Conservation (phyloP, 2,797 vertebrate genomes). For the Chloroceryle amazona region DNA sequence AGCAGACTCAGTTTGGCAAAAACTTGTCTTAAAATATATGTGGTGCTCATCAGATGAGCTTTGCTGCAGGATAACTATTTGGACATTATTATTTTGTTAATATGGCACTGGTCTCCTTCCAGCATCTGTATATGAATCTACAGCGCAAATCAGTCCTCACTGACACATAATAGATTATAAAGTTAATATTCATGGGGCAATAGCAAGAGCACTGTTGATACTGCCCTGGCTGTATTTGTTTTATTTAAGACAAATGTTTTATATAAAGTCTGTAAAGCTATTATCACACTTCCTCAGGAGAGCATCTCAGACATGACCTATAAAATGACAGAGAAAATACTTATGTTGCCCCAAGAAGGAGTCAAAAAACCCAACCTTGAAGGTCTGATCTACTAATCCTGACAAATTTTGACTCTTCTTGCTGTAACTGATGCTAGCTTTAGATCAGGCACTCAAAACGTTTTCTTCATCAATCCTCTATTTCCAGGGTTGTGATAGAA, state of each 20-base stretch:
- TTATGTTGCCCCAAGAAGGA: neutral
- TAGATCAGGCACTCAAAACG: neutral
- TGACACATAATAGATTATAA: neutral
- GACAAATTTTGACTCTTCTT: neutral
- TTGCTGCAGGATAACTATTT: neutral
- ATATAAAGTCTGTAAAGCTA: neutral
- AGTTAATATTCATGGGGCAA: neutral
- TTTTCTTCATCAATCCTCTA: neutral
- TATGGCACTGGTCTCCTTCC: neutral
- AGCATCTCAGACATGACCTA: neutral
- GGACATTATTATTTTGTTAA: no score
- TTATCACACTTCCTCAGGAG: neutral
- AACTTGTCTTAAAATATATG: neutral
- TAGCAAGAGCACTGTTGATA: neutral
- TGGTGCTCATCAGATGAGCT: neutral
- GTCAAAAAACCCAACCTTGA: neutral
- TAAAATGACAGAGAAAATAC: neutral
- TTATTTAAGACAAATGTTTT: neutral
- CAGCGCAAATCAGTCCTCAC: neutral
- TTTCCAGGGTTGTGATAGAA: neutral
- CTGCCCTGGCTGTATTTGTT: neutral
- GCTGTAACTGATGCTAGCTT: neutral
- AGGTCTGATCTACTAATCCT: neutral
- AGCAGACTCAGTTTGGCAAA: neutral
- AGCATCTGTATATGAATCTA: neutral